Evolutionary conservation across 1,140 invertebrate genomes (phyloP).

Genomic region (Plutomurus gul): DNA sequence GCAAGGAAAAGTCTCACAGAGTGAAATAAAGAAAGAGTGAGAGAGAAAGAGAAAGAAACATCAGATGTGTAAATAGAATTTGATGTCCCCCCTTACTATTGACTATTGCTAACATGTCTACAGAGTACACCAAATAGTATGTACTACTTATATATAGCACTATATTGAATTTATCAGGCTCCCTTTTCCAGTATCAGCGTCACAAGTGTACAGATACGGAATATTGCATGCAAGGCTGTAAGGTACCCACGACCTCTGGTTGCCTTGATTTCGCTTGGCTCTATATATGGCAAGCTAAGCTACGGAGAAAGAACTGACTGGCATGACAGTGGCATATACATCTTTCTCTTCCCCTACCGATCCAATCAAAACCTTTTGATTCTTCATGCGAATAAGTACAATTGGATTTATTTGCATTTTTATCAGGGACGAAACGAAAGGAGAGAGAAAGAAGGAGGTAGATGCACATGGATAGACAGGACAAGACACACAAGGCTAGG

Average conservation of each 20-base stretch:
- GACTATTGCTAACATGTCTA: neutral
- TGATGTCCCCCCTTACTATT: neutral
- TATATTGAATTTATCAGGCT: neutral
- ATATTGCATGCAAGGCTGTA: too few species aligned
- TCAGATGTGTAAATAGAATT: constrained; percentile 9
- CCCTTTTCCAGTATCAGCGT: too few species aligned
- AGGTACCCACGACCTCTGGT: too few species aligned
- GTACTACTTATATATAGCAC: neutral
- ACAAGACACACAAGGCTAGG: neutral
- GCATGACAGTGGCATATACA: neutral
- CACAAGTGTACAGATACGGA: too few species aligned
- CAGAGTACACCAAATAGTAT: too few species aligned
- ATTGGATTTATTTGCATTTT: constrained; percentile 44
- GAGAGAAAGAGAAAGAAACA: neutral
- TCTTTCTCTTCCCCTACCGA: constrained; percentile 4
- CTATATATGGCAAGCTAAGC: too few species aligned
- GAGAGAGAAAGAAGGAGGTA: neutral
- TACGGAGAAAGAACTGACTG: too few species aligned
- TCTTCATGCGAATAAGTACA: constrained; percentile 39
- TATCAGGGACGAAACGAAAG: neutral
- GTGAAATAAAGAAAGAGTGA: neutral
- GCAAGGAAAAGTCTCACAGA: neutral
- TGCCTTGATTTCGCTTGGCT: neutral
- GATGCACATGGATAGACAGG: neutral
- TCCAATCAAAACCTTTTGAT: constrained; percentile 40